Conservation (phyloP, 2,888 invertebrate species). For the Xestia ashworthii region DNA sequence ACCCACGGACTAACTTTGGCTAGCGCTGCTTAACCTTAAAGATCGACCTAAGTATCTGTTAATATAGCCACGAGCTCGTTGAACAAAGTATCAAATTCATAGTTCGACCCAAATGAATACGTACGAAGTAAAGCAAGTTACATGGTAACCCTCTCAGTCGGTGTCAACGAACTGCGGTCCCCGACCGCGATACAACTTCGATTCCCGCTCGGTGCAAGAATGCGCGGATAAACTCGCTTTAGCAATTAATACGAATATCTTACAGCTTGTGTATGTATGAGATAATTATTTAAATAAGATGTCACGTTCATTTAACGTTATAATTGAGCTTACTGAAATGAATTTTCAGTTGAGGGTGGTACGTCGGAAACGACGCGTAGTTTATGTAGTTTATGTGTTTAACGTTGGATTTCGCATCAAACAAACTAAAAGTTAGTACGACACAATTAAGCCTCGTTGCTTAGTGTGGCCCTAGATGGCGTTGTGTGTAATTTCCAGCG, state of each 20-base stretch:
- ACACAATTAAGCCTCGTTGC: no score
- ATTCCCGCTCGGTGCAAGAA: constrained; percentile 66
- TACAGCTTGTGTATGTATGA: background rate
- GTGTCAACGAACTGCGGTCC: constrained; percentile 74
- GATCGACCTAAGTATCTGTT: background rate
- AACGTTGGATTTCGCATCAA: no score
- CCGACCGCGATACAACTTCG: constrained; percentile 70
- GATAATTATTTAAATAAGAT: constrained; percentile 7
- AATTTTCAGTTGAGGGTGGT: no score
- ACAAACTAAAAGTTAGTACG: no score
- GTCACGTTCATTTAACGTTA: background rate
- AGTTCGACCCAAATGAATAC: constrained; percentile 5
- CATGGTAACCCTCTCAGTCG: constrained; percentile 56
- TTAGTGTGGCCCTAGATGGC: no score
- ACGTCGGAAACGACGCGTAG: no score
- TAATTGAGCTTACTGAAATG: background rate
- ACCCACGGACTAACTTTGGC: background rate
- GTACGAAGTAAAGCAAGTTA: background rate
- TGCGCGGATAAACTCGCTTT: constrained; percentile 66
- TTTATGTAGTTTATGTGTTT: no score
- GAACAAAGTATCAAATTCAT: background rate
- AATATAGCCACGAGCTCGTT: background rate
- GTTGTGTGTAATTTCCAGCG: no score
- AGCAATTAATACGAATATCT: constrained; percentile 64
- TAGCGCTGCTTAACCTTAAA: background rate